These are phyloP conservation scores for Rhyzopertha dominica DNA, from an alignment of 1,140 invertebrate genomes.

Conservation along the genomic window DNA sequence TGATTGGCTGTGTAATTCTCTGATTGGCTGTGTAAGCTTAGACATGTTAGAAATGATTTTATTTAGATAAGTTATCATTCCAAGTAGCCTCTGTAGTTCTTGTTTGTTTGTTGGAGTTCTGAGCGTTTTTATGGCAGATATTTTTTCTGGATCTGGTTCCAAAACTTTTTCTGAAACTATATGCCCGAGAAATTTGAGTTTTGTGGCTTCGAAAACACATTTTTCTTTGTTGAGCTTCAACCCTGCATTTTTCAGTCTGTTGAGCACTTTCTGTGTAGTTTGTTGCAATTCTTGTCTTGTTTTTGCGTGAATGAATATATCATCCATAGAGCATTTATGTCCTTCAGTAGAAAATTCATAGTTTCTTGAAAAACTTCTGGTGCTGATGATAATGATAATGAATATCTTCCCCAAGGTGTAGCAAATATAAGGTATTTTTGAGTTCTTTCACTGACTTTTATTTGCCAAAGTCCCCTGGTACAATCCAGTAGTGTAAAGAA, in stretches of 20 bases:
- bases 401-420: slow-evolving; percentile 46
- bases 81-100: slow-evolving; percentile 35
- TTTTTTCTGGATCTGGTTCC: slow-evolving; percentile 35
- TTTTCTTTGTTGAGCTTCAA: background rate
- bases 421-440: slow-evolving; percentile 45
- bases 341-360: too few species aligned
- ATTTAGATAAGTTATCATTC: slow-evolving; percentile 39
- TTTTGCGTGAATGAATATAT: too few species aligned
- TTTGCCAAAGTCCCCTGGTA: slow-evolving; percentile 45
- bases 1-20: slow-evolving; percentile 21
- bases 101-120: slow-evolving; percentile 30
- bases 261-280: too few species aligned
- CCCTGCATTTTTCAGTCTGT: too few species aligned
- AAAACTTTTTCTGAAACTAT: slow-evolving; percentile 37
- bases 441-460: slow-evolving; percentile 41
- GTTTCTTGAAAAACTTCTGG: slow-evolving; percentile 29
- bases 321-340: too few species aligned
- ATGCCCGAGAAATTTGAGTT: slow-evolving; percentile 41
- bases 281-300: too few species aligned
- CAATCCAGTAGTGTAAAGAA: slow-evolving; percentile 45
- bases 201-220: slow-evolving; percentile 1
- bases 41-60: slow-evolving; percentile 35
- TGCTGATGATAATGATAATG: slow-evolving; percentile 30
- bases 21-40: slow-evolving; percentile 14
- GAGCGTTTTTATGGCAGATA: slow-evolving; percentile 28